Conservation (phyloP, 2,797 vertebrate species). For the Falco biarmicus region DNA sequence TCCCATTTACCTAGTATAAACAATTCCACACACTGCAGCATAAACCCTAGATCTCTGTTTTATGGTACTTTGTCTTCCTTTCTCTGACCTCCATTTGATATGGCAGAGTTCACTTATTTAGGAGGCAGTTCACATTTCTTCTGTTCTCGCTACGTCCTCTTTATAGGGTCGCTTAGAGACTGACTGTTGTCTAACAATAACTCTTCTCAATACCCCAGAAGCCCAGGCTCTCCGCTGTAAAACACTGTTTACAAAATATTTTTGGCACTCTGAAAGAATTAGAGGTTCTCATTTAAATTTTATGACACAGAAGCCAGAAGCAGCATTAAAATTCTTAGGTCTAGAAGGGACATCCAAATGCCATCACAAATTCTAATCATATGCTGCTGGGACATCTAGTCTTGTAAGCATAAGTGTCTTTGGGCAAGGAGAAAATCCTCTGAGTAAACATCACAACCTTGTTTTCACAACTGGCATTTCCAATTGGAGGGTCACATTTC, state of each 20-base stretch:
- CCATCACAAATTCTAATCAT: conserved; percentile 35
- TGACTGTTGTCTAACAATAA: neutral
- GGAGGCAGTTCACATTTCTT: neutral
- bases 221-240: neutral
- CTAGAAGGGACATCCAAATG: neutral
- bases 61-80: neutral
- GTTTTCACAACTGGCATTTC: neutral
- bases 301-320: conserved; percentile 13
- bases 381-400: neutral
- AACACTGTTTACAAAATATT: conserved; percentile 6
- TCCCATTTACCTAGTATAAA: neutral
- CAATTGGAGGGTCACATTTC: neutral
- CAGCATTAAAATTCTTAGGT: conserved; percentile 12
- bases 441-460: neutral
- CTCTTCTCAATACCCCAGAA: neutral
- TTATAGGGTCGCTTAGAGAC: neutral
- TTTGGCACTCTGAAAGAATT: conserved; percentile 14
- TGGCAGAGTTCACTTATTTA: neutral
- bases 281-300: conserved; percentile 18
- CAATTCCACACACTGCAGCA: neutral
- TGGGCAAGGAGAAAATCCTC: conserved; percentile 26
- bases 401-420: neutral
- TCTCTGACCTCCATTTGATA: neutral
- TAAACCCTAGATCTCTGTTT: neutral
- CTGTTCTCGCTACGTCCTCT: neutral